Conservation (phyloP, 2,113 vertebrate genomes). For the Romanogobio albipinnatus region DNA sequence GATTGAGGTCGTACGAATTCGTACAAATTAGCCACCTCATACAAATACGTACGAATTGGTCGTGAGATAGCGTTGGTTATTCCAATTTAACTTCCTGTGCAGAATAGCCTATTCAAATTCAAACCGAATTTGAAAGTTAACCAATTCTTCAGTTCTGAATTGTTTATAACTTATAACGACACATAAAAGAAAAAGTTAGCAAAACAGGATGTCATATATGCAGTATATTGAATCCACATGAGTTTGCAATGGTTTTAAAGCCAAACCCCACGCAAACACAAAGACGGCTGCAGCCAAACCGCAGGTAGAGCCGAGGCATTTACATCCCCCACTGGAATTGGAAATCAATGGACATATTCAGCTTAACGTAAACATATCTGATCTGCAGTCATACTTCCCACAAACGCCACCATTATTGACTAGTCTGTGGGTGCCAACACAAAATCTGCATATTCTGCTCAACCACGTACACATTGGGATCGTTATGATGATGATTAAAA, state of each 20-base stretch:
- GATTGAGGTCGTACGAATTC: too few species aligned
- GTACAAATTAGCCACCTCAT: too few species aligned
- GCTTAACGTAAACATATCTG: slow-evolving; percentile 36
- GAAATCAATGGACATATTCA: slow-evolving; percentile 38
- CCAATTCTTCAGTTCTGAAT: background rate
- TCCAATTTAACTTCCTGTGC: background rate
- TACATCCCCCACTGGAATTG: background rate
- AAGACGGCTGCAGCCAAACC: background rate
- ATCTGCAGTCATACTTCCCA: slow-evolving; percentile 25
- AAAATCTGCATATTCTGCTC: background rate
- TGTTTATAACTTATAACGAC: background rate
- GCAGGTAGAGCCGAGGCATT: background rate
- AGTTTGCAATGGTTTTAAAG: background rate
- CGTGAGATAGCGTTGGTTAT: background rate
- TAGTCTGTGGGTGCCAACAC: slow-evolving; percentile 4
- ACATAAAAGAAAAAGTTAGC: background rate
- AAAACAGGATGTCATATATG: background rate
- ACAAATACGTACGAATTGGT: too few species aligned
- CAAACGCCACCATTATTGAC: slow-evolving; percentile 19
- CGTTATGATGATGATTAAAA: too few species aligned
- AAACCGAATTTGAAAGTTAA: background rate
- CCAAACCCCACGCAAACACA: slow-evolving; percentile 8
- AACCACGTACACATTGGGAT: background rate
- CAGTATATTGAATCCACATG: background rate
- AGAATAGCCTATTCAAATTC: background rate